These are phyloP conservation scores for Siniperca undulata DNA, from an alignment of 2,797 vertebrate species.

Conservation along the genomic window DNA sequence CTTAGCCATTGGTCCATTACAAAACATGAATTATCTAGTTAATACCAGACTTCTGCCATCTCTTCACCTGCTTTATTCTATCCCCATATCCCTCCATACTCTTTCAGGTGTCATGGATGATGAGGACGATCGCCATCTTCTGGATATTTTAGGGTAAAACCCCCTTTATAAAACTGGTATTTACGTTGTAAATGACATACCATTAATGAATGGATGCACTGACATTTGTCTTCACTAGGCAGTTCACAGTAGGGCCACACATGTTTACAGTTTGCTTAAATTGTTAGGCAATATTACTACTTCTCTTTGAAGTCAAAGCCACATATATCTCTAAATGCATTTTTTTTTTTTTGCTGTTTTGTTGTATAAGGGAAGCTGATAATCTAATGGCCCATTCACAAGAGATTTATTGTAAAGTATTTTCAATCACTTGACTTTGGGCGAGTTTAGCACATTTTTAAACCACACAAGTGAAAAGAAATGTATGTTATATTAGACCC, in stretches of 20 bases:
- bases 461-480: conserved; percentile 3
- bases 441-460: neutral
- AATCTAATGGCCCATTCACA: neutral
- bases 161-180: neutral
- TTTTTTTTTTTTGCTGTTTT: neutral
- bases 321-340: neutral
- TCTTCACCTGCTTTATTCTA: conserved; percentile 12
- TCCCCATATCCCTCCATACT: conserved; percentile 17
- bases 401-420: neutral
- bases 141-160: conserved; percentile 99
- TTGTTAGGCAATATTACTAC: neutral
- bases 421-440: neutral
- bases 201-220: neutral
- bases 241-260: neutral
- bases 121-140: conserved; percentile 99
- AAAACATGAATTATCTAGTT: neutral
- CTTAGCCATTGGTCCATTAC: neutral
- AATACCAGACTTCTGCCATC: neutral
- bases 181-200: neutral
- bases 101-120: conserved; percentile 99
- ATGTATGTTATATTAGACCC: neutral
- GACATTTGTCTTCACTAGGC: conserved; percentile 4
- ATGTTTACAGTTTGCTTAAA: neutral
- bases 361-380: conserved; percentile 18
- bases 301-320: conserved; percentile 1